Percentiles rank a stretch among this genome's conserved stretches.
Evolutionary conservation across 2,113 vertebrate species (phyloP).

Genomic region (Ariopsis seemanni): DNA sequence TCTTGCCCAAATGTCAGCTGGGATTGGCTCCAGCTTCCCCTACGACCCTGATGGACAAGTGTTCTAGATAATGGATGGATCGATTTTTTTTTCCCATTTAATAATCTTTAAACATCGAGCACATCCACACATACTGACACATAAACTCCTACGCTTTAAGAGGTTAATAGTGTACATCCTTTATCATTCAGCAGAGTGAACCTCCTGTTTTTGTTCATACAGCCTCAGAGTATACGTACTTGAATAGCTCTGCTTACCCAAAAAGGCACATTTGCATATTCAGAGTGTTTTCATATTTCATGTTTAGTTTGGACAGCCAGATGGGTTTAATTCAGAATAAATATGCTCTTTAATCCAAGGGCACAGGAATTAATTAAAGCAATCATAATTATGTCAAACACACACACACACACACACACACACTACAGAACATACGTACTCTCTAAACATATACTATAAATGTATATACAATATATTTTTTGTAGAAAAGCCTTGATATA

Average conservation of each 20-base stretch:
- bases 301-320: constrained; percentile 29
- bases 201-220: constrained; percentile 50
- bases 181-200: constrained; percentile 36
- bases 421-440: not conserved
- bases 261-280: constrained; percentile 21
- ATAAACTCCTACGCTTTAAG: not conserved
- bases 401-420: not conserved
- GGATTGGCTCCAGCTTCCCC: no score
- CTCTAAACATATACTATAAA: not conserved
- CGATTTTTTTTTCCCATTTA: not conserved
- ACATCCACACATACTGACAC: not conserved
- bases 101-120: not conserved
- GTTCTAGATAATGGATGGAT: no score
- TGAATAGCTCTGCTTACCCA: constrained; percentile 34
- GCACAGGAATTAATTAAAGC: constrained; percentile 23
- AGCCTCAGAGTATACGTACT: constrained; percentile 28
- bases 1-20: no score
- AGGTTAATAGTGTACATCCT: constrained; percentile 43
- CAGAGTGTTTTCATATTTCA: constrained; percentile 35
- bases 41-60: no score
- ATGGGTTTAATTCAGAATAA: constrained; percentile 35
- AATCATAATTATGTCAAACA: not conserved
- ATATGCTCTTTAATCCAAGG: constrained; percentile 34
- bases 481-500: not conserved
- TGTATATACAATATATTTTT: not conserved